phyloP scores from a whole-genome alignment of 2,113 vertebrate species.

The Cheilinus undulatus region DNA sequence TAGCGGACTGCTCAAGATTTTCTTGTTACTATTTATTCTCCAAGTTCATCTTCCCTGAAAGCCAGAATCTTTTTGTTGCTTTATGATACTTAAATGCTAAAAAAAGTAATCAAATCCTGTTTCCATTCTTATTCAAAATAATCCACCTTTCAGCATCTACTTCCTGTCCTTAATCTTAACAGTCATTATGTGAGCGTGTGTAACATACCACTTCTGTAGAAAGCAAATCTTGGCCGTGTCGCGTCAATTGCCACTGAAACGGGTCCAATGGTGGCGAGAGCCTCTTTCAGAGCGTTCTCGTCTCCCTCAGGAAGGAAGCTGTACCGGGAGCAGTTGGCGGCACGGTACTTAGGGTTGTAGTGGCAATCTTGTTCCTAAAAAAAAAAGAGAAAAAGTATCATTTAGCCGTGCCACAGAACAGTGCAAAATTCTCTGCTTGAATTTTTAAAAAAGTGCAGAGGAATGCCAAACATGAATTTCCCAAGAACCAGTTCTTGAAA shows the following conservation, averaged over 20 bases:
- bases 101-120: too few relatives aligned
- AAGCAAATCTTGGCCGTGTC: conserved; percentile 76
- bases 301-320: conserved; percentile 62
- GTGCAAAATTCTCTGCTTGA: not conserved
- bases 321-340: conserved; percentile 88
- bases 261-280: conserved; percentile 87
- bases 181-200: not conserved
- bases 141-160: too few relatives aligned
- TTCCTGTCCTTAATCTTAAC: not conserved
- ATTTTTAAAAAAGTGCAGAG: not conserved
- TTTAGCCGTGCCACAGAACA: too few relatives aligned
- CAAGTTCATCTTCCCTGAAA: too few relatives aligned
- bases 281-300: conserved; percentile 83
- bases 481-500: too few relatives aligned
- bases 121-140: too few relatives aligned
- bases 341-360: conserved; percentile 80
- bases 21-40: too few relatives aligned
- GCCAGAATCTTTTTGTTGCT: too few relatives aligned
- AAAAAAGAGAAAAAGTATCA: not conserved
- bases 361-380: conserved; percentile 82
- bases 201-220: conserved; percentile 88
- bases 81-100: too few relatives aligned
- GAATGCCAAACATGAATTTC: too few relatives aligned
- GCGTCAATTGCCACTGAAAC: conserved; percentile 92
- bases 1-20: too few relatives aligned